Evolutionary conservation across 2,888 invertebrate genomes (phyloP).

Genomic region (Troides oblongomaculatus): DNA sequence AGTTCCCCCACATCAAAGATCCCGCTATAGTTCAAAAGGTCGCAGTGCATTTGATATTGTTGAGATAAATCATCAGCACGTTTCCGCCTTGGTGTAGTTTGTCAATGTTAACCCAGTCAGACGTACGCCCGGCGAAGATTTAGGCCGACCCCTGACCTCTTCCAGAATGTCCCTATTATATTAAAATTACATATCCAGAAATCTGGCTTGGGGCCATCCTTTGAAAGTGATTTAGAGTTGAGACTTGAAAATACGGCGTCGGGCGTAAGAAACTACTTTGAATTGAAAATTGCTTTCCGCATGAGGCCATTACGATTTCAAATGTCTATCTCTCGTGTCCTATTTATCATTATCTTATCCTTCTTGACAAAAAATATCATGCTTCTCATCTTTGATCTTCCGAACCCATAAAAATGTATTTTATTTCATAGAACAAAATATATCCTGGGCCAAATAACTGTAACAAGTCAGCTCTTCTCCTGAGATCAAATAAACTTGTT

Average conservation of each 20-base stretch:
- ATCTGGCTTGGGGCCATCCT: slow-evolving; percentile 31
- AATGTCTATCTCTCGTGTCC: too few species aligned
- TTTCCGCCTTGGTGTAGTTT: slow-evolving; percentile 36
- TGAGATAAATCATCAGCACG: slow-evolving; percentile 39
- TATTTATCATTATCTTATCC: too few species aligned
- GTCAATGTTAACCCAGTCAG: slow-evolving; percentile 34
- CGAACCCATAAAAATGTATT: too few species aligned
- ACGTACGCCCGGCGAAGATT: slow-evolving; percentile 28
- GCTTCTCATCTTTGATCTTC: too few species aligned
- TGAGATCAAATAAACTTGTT: too few species aligned
- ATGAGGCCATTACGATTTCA: too few species aligned
- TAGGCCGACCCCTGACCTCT: slow-evolving; percentile 28
- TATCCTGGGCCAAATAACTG: too few species aligned
- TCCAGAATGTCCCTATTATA: slow-evolving; percentile 33
- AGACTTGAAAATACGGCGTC: slow-evolving; percentile 29
- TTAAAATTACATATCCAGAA: slow-evolving; percentile 41
- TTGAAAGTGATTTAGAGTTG: slow-evolving; percentile 40
- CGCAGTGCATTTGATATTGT: slow-evolving; percentile 31
- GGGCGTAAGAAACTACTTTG: too few species aligned
- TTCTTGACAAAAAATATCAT: too few species aligned
- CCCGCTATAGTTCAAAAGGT: slow-evolving; percentile 5
- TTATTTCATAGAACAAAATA: too few species aligned
- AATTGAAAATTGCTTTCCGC: too few species aligned
- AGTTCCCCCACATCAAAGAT: neutral
- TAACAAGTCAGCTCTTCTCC: too few species aligned